These are phyloP conservation scores for Mesocricetus auratus DNA, from an alignment of 2,113 vertebrate species.

Conservation along the genomic window DNA sequence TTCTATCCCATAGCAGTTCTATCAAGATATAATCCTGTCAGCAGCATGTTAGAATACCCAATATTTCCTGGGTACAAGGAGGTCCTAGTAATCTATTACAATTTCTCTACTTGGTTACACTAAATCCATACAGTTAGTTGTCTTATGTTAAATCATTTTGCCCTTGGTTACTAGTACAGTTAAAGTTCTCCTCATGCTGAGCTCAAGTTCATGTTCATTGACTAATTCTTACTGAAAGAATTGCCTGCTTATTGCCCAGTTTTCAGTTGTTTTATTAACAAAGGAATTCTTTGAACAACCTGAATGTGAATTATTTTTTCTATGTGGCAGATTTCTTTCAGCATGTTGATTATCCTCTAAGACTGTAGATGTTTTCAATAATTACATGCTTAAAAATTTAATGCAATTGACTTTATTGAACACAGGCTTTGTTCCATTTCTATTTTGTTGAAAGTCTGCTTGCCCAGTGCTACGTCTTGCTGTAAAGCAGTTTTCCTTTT, in stretches of 20 bases:
- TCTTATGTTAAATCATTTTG: background rate
- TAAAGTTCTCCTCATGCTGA: background rate
- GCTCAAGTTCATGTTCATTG: background rate
- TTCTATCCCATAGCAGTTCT: background rate
- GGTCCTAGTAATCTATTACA: background rate
- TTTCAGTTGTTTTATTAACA: background rate
- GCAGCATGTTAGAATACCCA: background rate
- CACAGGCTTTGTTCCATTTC: background rate
- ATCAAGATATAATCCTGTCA: background rate
- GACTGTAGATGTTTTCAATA: background rate
- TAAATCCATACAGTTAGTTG: background rate
- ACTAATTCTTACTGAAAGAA: background rate
- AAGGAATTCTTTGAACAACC: background rate
- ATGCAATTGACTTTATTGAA: background rate
- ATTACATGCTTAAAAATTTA: background rate
- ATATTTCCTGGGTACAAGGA: rapidly evolving
- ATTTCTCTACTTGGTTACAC: background rate
- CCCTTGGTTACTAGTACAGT: background rate
- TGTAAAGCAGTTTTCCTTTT: background rate
- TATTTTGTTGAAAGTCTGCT: background rate
- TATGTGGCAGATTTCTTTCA: background rate
- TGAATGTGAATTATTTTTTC: background rate
- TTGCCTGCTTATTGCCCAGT: background rate
- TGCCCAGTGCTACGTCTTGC: no score
- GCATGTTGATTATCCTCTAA: background rate